Evolutionary conservation across 1,140 invertebrate genomes (phyloP).

Genomic region (Bombus breviceps): DNA sequence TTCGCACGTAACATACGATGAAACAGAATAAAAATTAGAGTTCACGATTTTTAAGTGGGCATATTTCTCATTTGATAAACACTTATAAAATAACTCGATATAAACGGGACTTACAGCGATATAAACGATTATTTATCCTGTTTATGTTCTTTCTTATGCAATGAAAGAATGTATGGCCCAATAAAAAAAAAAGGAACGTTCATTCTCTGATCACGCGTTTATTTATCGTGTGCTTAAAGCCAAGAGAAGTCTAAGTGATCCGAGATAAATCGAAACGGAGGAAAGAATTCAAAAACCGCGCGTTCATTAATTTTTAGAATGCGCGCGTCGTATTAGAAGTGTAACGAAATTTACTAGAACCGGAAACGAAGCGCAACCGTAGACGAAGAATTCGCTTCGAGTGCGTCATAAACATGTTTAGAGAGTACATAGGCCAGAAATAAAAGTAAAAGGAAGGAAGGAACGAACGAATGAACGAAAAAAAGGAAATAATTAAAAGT

Average conservation of each 20-base stretch:
- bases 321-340: constrained; percentile 55
- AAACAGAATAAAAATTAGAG: background rate
- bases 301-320: constrained; percentile 45
- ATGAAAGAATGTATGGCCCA: constrained; percentile 37
- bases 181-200: constrained; percentile 17
- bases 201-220: constrained; percentile 2
- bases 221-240: background rate
- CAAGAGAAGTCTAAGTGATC: constrained; percentile 9
- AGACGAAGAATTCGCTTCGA: constrained; percentile 25
- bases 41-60: background rate
- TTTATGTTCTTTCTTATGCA: constrained; percentile 39
- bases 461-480: background rate
- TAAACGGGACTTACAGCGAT: background rate
- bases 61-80: background rate
- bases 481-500: background rate
- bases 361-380: constrained; percentile 27
- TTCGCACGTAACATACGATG: background rate
- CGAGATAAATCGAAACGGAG: constrained; percentile 16
- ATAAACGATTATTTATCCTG: constrained; percentile 6
- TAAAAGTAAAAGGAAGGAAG: constrained; percentile 45
- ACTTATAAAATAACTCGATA: constrained; percentile 5
- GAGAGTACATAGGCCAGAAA: constrained; percentile 70
- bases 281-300: constrained; percentile 22
- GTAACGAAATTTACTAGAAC: constrained; percentile 9
- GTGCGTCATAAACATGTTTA: constrained; percentile 65